Conservation (phyloP, 2,797 vertebrate genomes). For the Sebastiscus tertius region DNA sequence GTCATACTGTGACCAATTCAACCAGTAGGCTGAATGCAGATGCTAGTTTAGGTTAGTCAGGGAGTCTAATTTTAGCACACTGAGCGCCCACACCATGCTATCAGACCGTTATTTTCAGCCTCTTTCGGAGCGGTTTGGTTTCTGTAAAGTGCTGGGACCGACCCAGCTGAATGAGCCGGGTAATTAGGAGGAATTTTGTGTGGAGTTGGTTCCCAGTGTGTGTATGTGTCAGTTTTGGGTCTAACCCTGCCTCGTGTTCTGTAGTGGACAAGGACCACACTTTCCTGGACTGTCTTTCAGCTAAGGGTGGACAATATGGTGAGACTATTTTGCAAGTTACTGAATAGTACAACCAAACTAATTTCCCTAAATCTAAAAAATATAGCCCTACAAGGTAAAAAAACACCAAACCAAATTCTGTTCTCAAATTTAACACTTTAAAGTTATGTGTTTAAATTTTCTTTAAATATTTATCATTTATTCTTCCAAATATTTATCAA, state of each 20-base stretch:
- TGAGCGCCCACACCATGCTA: background rate
- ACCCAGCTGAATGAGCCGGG: conserved; percentile 12
- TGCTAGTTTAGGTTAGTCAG: conserved; percentile 17
- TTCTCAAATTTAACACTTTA: background rate
- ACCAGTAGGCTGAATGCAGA: conserved; percentile 1
- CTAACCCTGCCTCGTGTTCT: background rate
- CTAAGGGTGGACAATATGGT: no score
- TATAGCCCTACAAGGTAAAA: background rate
- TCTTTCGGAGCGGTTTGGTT: conserved; percentile 11
- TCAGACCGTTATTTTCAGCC: background rate
- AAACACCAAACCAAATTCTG: background rate
- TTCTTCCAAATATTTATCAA: background rate
- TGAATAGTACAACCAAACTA: background rate
- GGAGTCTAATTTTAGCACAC: conserved; percentile 29
- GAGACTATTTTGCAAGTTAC: background rate
- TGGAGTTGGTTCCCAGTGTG: background rate
- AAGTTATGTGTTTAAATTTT: background rate
- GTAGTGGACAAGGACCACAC: background rate
- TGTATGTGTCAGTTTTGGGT: background rate
- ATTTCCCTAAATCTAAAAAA: background rate
- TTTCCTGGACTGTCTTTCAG: background rate
- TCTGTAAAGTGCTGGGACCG: conserved; percentile 2
- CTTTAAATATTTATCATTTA: no score
- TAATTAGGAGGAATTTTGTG: conserved; percentile 17
- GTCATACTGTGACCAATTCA: conserved; percentile 34